Conservation (phyloP, 35 echinoderm and acorn worm genomes). For the Amphiura filiformis region DNA sequence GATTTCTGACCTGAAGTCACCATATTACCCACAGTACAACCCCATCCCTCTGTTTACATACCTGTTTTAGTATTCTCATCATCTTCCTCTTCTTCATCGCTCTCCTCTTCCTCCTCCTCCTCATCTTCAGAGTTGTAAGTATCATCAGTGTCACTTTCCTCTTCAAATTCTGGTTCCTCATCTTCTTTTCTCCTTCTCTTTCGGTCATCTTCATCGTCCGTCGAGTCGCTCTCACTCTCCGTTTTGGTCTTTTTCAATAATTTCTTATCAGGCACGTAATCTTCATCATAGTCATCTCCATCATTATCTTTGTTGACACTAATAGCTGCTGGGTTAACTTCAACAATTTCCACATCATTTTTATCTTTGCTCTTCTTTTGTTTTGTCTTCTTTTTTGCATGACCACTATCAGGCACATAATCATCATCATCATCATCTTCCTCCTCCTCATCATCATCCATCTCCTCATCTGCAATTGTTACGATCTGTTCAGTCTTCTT, state of each 20-base stretch:
- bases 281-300: neutral
- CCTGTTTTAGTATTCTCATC: too few relatives aligned
- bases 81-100: too few relatives aligned
- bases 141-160: neutral
- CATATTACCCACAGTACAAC: too few relatives aligned
- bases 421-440: neutral
- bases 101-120: too few relatives aligned
- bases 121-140: too few relatives aligned
- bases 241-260: neutral
- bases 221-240: neutral
- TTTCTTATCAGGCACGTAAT: neutral
- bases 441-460: too few relatives aligned
- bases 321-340: too few relatives aligned
- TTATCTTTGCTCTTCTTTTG: neutral
- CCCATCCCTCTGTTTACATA: too few relatives aligned
- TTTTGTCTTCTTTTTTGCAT: neutral
- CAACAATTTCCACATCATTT: neutral
- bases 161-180: neutral
- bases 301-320: neutral
- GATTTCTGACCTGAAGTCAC: too few relatives aligned
- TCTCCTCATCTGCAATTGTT: neutral
- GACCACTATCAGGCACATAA: neutral
- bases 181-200: neutral
- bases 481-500: neutral
- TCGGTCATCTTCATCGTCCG: neutral